Base-by-base conservation (phyloP, 1,140 invertebrate species). In the Eulimnadia texana region DNA sequence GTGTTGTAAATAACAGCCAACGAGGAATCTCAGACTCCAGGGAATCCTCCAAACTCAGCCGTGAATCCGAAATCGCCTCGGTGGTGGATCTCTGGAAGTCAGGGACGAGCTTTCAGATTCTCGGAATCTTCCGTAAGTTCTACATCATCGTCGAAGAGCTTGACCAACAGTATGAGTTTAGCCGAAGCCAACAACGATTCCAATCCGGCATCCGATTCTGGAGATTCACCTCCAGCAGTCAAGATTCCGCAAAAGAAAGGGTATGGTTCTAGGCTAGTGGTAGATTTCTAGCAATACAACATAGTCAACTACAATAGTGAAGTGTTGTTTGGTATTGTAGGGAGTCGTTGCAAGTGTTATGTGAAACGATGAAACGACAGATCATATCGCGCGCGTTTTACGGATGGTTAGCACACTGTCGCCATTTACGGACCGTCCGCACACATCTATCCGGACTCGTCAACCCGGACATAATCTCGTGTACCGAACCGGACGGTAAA, bases 361-460 rank as follows among this genome's bases (percentile, higher is more conserved):
- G 93, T 77, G 84, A 86, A 69, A 93, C 89, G 0, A 96, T 97
- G 92, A 85, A 84, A 64, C 80, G 85, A 50, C 93, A 97, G 75
- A 95, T 97, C 58, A 88, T 96, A 63, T 93, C 91, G 0, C 76
- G 93, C 64, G 93, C 93, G 50, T 97, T 97, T 73, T 95, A 96
- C 72, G 93, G 93, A 58, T 97, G 91, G 93, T 74, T 95, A 51
- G 90, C 92, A 9, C 92, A 97, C 71, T 93, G 90, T 70, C 76
- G 92, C 13, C 92, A 96, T 71, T 74, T 97, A 66, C 85, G 86
- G 60, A 96, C 91, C 0, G 90, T 97, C 0, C 74, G 92, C 42
- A 93, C 86, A 0, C 93, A 96, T 74, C 77, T 97, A 25, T 86
- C 88, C 33, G 90, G 88, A n/a, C 75, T 95, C 10, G 90, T 96